Base-by-base conservation (phyloP, 2,113 vertebrate genomes). In the Semnopithecus entellus region DNA sequence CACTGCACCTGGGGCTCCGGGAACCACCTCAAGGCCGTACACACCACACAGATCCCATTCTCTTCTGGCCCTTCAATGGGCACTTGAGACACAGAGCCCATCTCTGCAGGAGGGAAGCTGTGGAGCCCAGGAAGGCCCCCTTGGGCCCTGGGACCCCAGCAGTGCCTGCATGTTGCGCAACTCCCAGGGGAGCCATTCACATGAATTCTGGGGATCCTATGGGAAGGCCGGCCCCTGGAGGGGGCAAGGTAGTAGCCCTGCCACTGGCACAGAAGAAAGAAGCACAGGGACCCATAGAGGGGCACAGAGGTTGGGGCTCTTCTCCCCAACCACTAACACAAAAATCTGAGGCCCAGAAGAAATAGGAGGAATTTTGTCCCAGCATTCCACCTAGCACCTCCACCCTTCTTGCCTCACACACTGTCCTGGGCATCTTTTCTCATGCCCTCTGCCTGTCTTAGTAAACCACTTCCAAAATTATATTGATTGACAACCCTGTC, bases 1-100 rank as follows among this genome's bases (percentile, higher is more conserved):
- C 1, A 96, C 82, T 78, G 92, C 38, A 79, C 91, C 80, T 92
- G 82, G 13, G 95, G 97, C 89, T 93, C 50, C 0, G 76, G 85
- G 85, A 88, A 96, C 94, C 97, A 97, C 35, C 89, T 81, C 0
- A 10, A 90, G 45, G 81, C 22, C 0, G 0, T 78, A 73, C 95
- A 95, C 10, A 61, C 64, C 61, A 96, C 40, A 0, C 22, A 27
- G 50, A 98, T 35, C 8, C 96, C 91, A 0, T 79, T 94, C 1
- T 97, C 86, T 59, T 95, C 90, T 0, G 35, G 83, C 2, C 94
- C 95, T 61, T 45, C 14, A 25, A 97, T 93, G 87, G 0, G 0
- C 48, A 96, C 92, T 16, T 88, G 23, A 18, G 95, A 79, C 45
- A 30, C 82, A 78, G 87, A 89, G 30, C 93, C 96, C 89, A 97